Conservation (phyloP, 2,888 invertebrate genomes). For the Spisula subtruncata region DNA sequence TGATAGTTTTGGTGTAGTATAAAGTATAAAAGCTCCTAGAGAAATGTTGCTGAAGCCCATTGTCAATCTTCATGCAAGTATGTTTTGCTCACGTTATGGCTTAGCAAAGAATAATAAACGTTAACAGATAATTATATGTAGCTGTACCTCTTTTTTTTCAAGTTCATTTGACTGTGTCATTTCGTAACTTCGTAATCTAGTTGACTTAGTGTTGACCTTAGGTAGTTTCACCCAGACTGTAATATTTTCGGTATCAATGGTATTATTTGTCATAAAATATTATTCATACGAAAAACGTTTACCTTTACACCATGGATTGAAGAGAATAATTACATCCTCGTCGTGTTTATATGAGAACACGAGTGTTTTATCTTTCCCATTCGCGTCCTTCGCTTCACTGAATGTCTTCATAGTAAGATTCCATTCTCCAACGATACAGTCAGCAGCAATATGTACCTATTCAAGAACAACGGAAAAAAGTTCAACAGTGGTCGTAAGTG, state of each 20-base stretch:
- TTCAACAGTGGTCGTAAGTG: background rate
- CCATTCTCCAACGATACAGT: constrained; percentile 62
- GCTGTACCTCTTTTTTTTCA: too few species aligned
- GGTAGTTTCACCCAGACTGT: background rate
- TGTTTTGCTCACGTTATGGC: too few species aligned
- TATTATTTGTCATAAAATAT: background rate
- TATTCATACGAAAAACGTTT: constrained; percentile 5
- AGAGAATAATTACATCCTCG: constrained; percentile 56
- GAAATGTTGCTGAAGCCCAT: too few species aligned
- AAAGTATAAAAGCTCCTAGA: too few species aligned
- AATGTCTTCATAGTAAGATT: constrained; percentile 43
- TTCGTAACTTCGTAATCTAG: background rate
- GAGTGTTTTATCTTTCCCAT: constrained; percentile 18
- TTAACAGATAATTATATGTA: too few species aligned
- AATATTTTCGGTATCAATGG: too few species aligned
- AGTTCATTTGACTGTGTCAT: too few species aligned
- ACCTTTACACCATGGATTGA: constrained; percentile 67
- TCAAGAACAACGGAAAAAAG: too few species aligned
- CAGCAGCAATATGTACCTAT: constrained; percentile 52
- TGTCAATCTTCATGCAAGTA: too few species aligned
- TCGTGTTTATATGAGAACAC: constrained; percentile 56
- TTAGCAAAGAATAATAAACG: too few species aligned
- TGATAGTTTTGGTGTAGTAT: too few species aligned
- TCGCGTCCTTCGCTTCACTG: constrained; percentile 41
- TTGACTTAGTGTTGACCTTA: background rate